These are phyloP conservation scores for Telenomus remus DNA, from an alignment of 1,140 invertebrate species.

Conservation along the genomic window DNA sequence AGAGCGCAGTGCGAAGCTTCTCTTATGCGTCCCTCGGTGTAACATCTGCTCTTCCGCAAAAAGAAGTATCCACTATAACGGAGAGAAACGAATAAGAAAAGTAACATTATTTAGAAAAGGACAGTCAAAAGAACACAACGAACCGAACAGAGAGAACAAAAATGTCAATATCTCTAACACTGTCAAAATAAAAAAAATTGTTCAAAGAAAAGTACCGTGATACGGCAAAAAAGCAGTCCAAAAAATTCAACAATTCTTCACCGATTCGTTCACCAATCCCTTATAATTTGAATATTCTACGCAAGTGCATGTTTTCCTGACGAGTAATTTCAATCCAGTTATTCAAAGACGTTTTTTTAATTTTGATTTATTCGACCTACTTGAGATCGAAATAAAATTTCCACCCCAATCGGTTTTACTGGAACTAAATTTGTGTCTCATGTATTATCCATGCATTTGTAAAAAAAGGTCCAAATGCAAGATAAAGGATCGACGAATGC, in stretches of 20 bases:
- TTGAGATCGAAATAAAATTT: too few relatives aligned
- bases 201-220: constrained; percentile 5
- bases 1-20: constrained; percentile 50
- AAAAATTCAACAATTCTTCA: too few relatives aligned
- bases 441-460: too few relatives aligned
- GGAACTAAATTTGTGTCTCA: too few relatives aligned
- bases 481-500: neutral
- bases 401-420: too few relatives aligned
- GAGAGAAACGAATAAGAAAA: constrained; percentile 35
- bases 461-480: neutral
- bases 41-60: constrained; percentile 68
- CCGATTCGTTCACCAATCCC: too few relatives aligned
- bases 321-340: too few relatives aligned
- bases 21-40: constrained; percentile 55
- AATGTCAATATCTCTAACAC: constrained; percentile 20
- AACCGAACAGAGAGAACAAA: constrained; percentile 10
- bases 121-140: constrained; percentile 15
- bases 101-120: constrained; percentile 37
- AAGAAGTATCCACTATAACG: constrained; percentile 55
- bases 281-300: too few relatives aligned
- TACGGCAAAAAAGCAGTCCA: neutral
- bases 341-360: too few relatives aligned
- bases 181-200: constrained; percentile 3
- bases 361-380: too few relatives aligned
- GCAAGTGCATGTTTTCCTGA: too few relatives aligned